Percentiles rank a stretch among this genome's conserved stretches.
Conservation (phyloP, 2,797 vertebrate genomes). For the Parauchenoglanis ngamensis region DNA sequence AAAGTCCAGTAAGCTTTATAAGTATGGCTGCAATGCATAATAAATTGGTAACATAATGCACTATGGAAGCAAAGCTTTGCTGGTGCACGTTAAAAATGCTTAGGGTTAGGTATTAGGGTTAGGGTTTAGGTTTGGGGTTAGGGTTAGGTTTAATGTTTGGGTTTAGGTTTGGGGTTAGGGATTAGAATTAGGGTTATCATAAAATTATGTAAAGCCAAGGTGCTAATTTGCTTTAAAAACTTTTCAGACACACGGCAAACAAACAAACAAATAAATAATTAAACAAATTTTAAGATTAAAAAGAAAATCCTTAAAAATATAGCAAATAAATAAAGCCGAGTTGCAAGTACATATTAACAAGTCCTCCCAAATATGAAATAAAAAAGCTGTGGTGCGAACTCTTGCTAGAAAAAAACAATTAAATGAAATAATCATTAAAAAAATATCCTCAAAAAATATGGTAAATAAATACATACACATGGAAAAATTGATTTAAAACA, state of each 20-base stretch:
- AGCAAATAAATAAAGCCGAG: not conserved
- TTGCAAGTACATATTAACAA: not conserved
- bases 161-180: too few relatives aligned
- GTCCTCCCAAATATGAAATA: not conserved
- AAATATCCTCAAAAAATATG: not conserved
- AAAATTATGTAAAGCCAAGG: not conserved
- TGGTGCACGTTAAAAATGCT: not conserved
- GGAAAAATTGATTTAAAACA: not conserved
- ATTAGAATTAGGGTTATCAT: too few relatives aligned
- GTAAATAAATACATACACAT: not conserved
- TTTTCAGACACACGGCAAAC: too few relatives aligned
- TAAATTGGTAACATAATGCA: not conserved
- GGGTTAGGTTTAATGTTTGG: too few relatives aligned
- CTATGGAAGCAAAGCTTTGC: not conserved
- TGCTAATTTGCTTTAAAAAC: not conserved
- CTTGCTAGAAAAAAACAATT: too few relatives aligned
- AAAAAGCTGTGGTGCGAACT: not conserved
- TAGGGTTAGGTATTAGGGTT: too few relatives aligned
- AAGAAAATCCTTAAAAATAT: too few relatives aligned
- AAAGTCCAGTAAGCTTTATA: not conserved
- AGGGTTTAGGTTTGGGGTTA: too few relatives aligned
- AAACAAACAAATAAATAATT: not conserved
- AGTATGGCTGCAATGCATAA: not conserved
- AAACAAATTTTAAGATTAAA: not conserved
- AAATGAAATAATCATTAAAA: too few relatives aligned